Percentiles rank a stretch among this genome's conserved stretches.
These are phyloP conservation scores for Pseudolycoriella hygida DNA, from an alignment of 2,888 invertebrate species.

Conservation along the genomic window DNA sequence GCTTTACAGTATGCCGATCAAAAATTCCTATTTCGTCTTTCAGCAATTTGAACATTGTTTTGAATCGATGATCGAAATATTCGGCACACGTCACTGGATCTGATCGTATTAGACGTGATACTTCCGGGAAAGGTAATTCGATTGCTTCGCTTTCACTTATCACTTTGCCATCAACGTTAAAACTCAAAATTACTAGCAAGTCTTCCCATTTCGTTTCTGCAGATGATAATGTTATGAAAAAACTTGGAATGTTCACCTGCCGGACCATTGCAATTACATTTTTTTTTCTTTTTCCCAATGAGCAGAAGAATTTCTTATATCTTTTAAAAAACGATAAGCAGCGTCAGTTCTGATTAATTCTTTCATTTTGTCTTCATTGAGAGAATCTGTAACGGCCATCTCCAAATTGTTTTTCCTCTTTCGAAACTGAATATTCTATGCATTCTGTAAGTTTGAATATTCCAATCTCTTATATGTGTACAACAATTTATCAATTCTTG, in stretches of 20 bases:
- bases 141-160: slow-evolving; percentile 10
- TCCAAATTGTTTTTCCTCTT: slow-evolving; percentile 11
- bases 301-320: slow-evolving; percentile 11
- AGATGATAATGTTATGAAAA: slow-evolving; percentile 7
- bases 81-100: slow-evolving; percentile 15
- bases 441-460: background rate
- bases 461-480: background rate
- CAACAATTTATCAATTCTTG: background rate
- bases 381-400: slow-evolving; percentile 9
- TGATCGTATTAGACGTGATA: slow-evolving; percentile 12
- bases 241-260: slow-evolving; percentile 5
- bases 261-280: slow-evolving; percentile 7
- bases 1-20: slow-evolving; percentile 7
- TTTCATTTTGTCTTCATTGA: slow-evolving; percentile 10
- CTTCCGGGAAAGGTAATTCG: slow-evolving; percentile 8
- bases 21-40: slow-evolving; percentile 7
- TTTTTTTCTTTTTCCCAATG: slow-evolving; percentile 15
- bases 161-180: slow-evolving; percentile 4
- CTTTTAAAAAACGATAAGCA: slow-evolving; percentile 10
- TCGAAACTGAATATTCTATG: slow-evolving; percentile 10
- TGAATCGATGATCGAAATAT: slow-evolving; percentile 7
- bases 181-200: slow-evolving; percentile 8
- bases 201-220: slow-evolving; percentile 11
- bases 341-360: slow-evolving; percentile 11
- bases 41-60: slow-evolving; percentile 6